These are phyloP conservation scores for Eutolmus rufibarbis DNA, from an alignment of 2,888 invertebrate species.

Conservation along the genomic window DNA sequence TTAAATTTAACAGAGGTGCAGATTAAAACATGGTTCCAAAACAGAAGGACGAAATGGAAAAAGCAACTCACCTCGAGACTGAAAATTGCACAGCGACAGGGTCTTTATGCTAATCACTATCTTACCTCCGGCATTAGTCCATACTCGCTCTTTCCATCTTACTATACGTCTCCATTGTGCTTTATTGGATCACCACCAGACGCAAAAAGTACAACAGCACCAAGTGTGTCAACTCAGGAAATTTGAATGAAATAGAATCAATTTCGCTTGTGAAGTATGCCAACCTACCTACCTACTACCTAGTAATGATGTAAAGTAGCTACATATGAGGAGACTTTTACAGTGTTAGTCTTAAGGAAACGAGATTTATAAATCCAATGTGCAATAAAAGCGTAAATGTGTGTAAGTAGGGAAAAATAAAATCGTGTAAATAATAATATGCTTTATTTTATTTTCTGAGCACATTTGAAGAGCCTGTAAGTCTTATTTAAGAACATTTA, in stretches of 20 bases:
- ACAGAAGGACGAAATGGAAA: conserved; percentile 96
- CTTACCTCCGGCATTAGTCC: conserved; percentile 64
- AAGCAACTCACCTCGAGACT: conserved; percentile 91
- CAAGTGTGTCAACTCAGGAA: neutral
- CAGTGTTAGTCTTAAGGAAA: neutral
- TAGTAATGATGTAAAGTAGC: neutral
- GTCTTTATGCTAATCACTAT: conserved; percentile 75
- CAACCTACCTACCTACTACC: neutral
- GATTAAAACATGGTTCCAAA: conserved; percentile 97
- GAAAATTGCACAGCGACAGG: conserved; percentile 88
- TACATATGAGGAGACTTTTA: neutral
- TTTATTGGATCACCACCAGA: conserved; percentile 62
- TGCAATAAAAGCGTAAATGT: neutral
- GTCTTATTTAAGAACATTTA: too few relatives aligned
- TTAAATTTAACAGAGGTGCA: conserved; percentile 91
- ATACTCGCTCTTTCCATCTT: conserved; percentile 48
- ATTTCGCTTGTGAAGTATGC: neutral
- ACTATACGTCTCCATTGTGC: conserved; percentile 48
- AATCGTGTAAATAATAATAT: neutral
- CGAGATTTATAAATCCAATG: neutral
- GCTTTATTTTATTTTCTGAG: neutral
- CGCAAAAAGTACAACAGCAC: conserved; percentile 48
- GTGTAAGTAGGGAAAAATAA: neutral
- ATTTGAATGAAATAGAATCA: neutral
- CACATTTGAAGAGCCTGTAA: neutral